Evolutionary conservation across 2,797 vertebrate genomes (phyloP), one percentile per base, ranked within the genome.

Genomic region (Smutsia gigantea): DNA sequence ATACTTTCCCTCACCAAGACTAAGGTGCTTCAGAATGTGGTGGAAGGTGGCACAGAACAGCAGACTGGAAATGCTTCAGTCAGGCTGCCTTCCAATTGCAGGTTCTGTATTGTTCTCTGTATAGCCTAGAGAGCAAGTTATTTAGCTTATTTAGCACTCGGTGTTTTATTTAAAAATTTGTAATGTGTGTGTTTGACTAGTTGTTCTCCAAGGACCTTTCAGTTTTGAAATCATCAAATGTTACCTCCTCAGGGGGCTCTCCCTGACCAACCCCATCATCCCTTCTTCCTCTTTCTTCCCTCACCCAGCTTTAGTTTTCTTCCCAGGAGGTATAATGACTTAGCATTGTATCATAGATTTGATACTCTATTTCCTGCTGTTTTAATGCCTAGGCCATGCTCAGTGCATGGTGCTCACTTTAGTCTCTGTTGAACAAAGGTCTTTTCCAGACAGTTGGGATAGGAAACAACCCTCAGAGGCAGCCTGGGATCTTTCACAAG

Each of bases 201-300:
- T 64, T 94, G 49, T 77, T 93, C 34, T 77, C 29, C 59, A 72
- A 84, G 57, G 34, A 92, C n/a, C 9, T 87, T 92, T 68, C 59
- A 19, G 14, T 90, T 97, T 90, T 69, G n/a, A 92, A 90, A 61
- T 87, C 6, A 66, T 72, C 42, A 89, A 49, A 69, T 75, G 34
- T 71, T 21, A 11, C 27, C 74, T 83, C 21, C 46, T 74, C 46
- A 49, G 64, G 42, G 27, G 31, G 1, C 1, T 7, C 25, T 90
- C 68, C 53, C 1, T 69, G 51, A 27, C 12, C 10, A 17, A 17
- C 51, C 2, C 10, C 12, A 53, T 27, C 9, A 4, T 46, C 27
- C 9, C 29, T 46, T 68, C 23, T 49, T 17, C 23, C 34, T 82
- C 77, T 92, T 51, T 66, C 27, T 64, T 78, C 34, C 37, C 23